Evolutionary conservation across 2,797 vertebrate species (phyloP).

Genomic region (Neosilurus hyrtlii): DNA sequence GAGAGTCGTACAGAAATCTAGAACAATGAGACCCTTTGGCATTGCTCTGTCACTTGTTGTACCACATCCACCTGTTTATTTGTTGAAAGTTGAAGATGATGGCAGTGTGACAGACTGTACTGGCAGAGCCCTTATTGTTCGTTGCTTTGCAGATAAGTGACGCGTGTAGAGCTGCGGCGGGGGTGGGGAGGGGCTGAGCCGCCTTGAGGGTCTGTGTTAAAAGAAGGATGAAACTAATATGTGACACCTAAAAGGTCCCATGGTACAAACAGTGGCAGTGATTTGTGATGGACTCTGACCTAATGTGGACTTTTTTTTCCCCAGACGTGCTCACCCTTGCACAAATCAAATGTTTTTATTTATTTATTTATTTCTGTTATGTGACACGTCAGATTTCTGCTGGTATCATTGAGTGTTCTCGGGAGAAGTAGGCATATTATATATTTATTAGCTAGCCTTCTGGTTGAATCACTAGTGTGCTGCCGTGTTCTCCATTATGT

Average conservation of each 20-base stretch:
- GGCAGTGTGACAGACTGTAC: slow-evolving; percentile 71
- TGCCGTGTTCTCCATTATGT: too few species aligned
- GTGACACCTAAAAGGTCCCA: slow-evolving; percentile 38
- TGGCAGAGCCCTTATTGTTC: slow-evolving; percentile 65
- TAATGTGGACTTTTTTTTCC: slow-evolving; percentile 44
- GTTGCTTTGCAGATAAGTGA: slow-evolving; percentile 69
- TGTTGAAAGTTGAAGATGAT: slow-evolving; percentile 61
- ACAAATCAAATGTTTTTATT: too few species aligned
- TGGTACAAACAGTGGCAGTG: slow-evolving; percentile 59
- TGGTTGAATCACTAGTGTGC: neutral
- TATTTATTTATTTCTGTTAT: neutral
- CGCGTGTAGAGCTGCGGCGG: slow-evolving; percentile 62
- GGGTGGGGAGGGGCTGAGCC: slow-evolving; percentile 63
- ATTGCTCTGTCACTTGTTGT: slow-evolving; percentile 62
- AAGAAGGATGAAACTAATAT: slow-evolving; percentile 70
- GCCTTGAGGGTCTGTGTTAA: slow-evolving; percentile 69
- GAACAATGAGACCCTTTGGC: slow-evolving; percentile 38
- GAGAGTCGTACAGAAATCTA: slow-evolving; percentile 54
- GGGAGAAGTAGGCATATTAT: neutral
- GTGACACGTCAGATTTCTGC: neutral
- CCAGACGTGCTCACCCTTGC: slow-evolving; percentile 25
- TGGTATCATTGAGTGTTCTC: too few species aligned
- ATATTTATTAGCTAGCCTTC: neutral
- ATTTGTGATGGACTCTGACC: slow-evolving; percentile 61
- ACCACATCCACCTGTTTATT: slow-evolving; percentile 32